phyloP scores from a whole-genome alignment of 2,113 vertebrate genomes.

The Python bivittatus region DNA sequence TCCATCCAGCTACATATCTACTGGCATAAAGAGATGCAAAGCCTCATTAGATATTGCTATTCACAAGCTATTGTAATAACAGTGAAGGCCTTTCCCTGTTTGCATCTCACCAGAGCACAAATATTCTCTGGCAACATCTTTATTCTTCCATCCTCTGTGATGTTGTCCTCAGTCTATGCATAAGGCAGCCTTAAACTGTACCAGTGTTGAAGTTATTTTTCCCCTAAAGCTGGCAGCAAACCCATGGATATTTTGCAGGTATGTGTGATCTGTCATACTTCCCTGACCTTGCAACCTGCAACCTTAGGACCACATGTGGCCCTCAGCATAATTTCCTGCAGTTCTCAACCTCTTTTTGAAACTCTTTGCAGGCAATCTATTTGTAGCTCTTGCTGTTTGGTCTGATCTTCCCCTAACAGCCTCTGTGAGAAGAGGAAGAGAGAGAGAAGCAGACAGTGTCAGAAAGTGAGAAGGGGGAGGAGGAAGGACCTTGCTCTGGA shows the following conservation, averaged over 20 bases:
- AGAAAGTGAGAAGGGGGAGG: not conserved
- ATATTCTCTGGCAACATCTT: not conserved
- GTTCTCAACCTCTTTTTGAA: not conserved
- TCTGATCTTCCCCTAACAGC: not conserved
- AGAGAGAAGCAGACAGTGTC: not conserved
- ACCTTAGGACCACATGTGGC: not conserved
- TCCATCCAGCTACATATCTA: too few species aligned
- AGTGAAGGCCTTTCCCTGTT: not conserved
- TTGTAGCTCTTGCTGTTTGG: not conserved
- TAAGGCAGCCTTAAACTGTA: not conserved
- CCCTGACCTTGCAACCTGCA: not conserved
- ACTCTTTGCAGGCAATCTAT: not conserved
- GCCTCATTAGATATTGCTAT: not conserved
- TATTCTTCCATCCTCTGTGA: not conserved
- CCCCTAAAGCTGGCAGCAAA: not conserved
- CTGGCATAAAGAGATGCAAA: not conserved
- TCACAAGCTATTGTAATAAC: not conserved
- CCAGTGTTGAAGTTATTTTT: not conserved
- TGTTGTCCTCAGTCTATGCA: not conserved
- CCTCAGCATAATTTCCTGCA: not conserved
- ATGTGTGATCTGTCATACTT: not conserved
- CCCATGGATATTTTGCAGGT: too few species aligned
- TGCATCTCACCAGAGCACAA: not conserved
- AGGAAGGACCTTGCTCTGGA: not conserved
- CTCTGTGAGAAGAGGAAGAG: not conserved